Evolutionary conservation across 2,888 invertebrate species (phyloP), one percentile per base, ranked within the genome.

Genomic region (Falcaria lacertinaria): DNA sequence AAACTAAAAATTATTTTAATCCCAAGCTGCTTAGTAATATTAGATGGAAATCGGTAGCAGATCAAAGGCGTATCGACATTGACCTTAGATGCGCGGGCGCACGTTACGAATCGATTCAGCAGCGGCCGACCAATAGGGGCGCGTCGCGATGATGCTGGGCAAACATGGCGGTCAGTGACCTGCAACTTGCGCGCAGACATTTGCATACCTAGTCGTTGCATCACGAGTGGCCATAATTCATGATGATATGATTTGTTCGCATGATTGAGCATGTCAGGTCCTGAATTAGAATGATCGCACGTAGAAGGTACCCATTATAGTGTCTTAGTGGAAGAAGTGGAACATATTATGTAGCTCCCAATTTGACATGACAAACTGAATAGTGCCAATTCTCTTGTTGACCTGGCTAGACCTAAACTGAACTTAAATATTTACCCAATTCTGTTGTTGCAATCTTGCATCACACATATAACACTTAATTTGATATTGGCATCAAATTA

Each of bases 131-230:
- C 80, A 81, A 82, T 80, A 68, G 71, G 70, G 72, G 69, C 70
- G 69, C 72, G 70, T 67, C 69, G 63, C 66, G 67, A 63, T 68
- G 75, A 74, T 74, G 71, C 73, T 73, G 74, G 60, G 71, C 82
- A 73, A 81, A 81, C 78, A 78, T 62, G 65, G 64, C 74, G 85
- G 80, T 70, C 83, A 68, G 60, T 69, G 83, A 84, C 80, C 83
- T 62, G 57, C 54, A 63, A 61, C 64, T 66, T 60, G 64, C 67
- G 67, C 69, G 53, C 54, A 67, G 71, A 76, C 76, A 74, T 86
- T 86, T 86, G 86, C 86, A 86, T 86, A 80, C 75, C 75, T 75
- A 70, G 72, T 68, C 56, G 71, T 84, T 86, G 82, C 84, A 85
- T 85, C 82, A 83, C 70, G 64, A 65, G 65, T 66, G 69, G 67